Base-by-base conservation (phyloP, 2,797 vertebrate species). In the Fundulus diaphanus region DNA sequence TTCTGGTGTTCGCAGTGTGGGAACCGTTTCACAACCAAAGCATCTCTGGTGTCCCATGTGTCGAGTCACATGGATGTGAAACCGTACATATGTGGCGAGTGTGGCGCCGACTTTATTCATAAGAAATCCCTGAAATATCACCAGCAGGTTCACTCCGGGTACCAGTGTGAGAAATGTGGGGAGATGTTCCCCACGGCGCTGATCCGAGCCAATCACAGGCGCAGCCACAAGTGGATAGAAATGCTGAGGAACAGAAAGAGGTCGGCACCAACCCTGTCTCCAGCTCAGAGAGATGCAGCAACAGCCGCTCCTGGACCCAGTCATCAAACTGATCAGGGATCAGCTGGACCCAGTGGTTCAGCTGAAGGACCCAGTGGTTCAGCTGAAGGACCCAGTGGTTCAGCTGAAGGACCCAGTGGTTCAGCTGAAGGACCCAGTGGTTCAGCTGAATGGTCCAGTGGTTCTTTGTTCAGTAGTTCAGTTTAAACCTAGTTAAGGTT, bases 11-110 rank as follows among this genome's bases (percentile, higher is more conserved):
- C 11, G 0, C 5, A 27, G 24, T 67, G 65, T 27, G 42, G 24
- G 5, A 46, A 68, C 18, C 18, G 31, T 15, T 68, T 44, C n/a
- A 13, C 3, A 1, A 1, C 1, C 16, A n/a, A 0, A 7, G 0
- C 12, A 0, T 0, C 0, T 29, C 24, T 68, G 24, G 27, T 29
- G 24, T 0, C 1, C 15, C 42, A 68, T 29, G 5, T 2, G 37
- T 3, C 2, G 1, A 46, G 1, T 16, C 65, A 68, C 42, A 9
- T 9, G 0, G 40, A 8, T 5, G 40, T 22, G 52, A 56, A n/a
- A 22, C 52, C 22, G 7, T 56, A 5, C 7, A 5, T 6, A n/a
- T 56, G 22, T 15, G 65, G 18, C 1, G 31, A 68, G 7, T 68
- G 42, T 27, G 65, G 42, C 1, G n/a, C 12, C 16, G 24, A 40